Evolutionary conservation across 2,888 invertebrate genomes (phyloP), one percentile per base, ranked within the genome.

Genomic region (Cerceris rybyensis): DNA sequence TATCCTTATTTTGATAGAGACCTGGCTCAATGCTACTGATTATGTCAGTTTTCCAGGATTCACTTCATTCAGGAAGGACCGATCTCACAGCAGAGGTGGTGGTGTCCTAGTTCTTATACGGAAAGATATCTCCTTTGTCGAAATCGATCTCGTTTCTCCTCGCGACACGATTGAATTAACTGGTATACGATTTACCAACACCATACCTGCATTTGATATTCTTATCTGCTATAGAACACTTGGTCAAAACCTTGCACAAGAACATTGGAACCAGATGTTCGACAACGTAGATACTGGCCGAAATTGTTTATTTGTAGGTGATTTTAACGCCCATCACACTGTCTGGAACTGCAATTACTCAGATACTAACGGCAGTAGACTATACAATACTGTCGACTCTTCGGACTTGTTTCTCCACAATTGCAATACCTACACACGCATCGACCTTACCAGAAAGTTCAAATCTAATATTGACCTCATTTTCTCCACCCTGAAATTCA

Each of bases 71-170:
- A 50, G 50, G 13, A 13, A 13, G 13, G 50, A 50, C n/a, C 6
- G 43, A 9, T 9, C n/a, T 6, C 50, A 7, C 9, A 7, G 13
- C n/a, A 50, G 50, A 13, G 50, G 50, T 9, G 50, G 50, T n/a
- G 50, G 50, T 6, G 78, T 67, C 77, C 60, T 65, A 57, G 67
- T n/a, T 50, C 9, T 13, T 50, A 50, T n/a, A 6, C 50, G 50
- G 7, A 7, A 50, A 50, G 13, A 50, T 6, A 5, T 50, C n/a
- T n/a, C 7, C 5, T 50, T 9, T n/a, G 6, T 6, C 50, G 7
- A 8, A 13, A 50, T 50, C 13, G n/a, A 50, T n/a, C 6, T 50
- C 7, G 6, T 5, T 13, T n/a, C 50, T n/a, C n/a, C 50, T 6
- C 6, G n/a, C 6, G 13, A 8, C 6, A n/a, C 6, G n/a, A n/a